Conservation (phyloP, 1,140 invertebrate genomes). For the Eumeta japonica region DNA sequence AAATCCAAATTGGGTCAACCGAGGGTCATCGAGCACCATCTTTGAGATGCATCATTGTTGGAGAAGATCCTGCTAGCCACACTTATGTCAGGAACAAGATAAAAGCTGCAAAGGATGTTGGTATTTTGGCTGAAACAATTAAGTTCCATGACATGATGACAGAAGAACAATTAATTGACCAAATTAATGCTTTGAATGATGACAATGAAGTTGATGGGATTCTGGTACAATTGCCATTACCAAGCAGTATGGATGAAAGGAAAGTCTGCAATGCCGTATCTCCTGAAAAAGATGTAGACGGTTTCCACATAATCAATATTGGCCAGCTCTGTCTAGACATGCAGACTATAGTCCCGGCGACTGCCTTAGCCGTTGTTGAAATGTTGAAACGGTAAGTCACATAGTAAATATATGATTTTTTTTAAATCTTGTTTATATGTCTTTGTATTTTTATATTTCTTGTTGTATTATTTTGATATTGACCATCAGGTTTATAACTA, state of each 20-base stretch:
- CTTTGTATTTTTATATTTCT: slow-evolving; percentile 3
- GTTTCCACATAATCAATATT: slow-evolving; percentile 80
- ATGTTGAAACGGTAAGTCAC: slow-evolving; percentile 63
- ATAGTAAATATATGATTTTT: too few species aligned
- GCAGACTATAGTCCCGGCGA: slow-evolving; percentile 80
- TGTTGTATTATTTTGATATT: too few species aligned
- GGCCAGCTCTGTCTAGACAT: slow-evolving; percentile 75
- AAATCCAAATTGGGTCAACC: slow-evolving; percentile 66
- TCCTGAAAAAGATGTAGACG: slow-evolving; percentile 88
- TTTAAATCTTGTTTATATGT: slow-evolving; percentile 7
- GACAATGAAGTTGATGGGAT: slow-evolving; percentile 76
- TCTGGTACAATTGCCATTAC: slow-evolving; percentile 82
- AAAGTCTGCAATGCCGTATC: slow-evolving; percentile 76
- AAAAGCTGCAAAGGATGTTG: slow-evolving; percentile 66
- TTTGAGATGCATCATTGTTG: slow-evolving; percentile 81
- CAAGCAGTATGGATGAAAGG: slow-evolving; percentile 71
- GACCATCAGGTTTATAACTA: too few species aligned
- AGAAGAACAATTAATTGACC: slow-evolving; percentile 66
- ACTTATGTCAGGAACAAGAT: slow-evolving; percentile 84
- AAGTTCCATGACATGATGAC: slow-evolving; percentile 59
- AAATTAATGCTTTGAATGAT: slow-evolving; percentile 67
- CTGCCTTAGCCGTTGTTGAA: slow-evolving; percentile 78
- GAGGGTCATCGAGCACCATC: slow-evolving; percentile 67
- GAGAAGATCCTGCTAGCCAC: slow-evolving; percentile 80
- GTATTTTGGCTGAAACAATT: slow-evolving; percentile 67